Evolutionary conservation across 2,888 invertebrate genomes (phyloP).

Genomic region (Eupithecia insigniata): DNA sequence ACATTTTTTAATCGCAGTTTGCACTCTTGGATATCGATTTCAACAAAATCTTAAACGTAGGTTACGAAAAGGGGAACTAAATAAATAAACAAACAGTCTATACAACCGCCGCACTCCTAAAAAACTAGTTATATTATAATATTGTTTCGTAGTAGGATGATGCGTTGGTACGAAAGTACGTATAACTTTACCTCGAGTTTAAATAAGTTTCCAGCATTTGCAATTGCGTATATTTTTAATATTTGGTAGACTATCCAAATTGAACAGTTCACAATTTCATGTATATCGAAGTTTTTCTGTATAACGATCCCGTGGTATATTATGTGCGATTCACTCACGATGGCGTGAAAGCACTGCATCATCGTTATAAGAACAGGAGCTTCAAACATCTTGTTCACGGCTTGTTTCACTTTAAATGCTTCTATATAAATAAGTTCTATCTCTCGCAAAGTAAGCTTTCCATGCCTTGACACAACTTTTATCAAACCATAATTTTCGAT

Average conservation of each 20-base stretch:
- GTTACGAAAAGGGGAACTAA: too few species aligned
- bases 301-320: conserved; percentile 66
- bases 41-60: too few species aligned
- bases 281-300: conserved; percentile 50
- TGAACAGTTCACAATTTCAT: conserved; percentile 64
- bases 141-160: not conserved
- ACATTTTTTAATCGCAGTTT: too few species aligned
- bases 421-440: conserved; percentile 62
- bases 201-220: conserved; percentile 61
- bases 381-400: conserved; percentile 65
- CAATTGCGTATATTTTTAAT: conserved; percentile 64
- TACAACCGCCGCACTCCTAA: too few species aligned
- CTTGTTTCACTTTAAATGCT: conserved; percentile 58
- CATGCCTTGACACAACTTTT: conserved; percentile 48
- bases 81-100: too few species aligned
- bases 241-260: conserved; percentile 71
- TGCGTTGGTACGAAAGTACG: not conserved
- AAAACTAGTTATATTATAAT: too few species aligned
- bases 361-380: conserved; percentile 62
- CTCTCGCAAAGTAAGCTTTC: conserved; percentile 53
- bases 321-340: conserved; percentile 70
- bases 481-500: conserved; percentile 44
- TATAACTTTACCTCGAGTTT: conserved; percentile 58
- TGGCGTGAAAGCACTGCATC: conserved; percentile 69
- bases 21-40: too few species aligned